Conservation (phyloP, 2,113 vertebrate genomes). For the Ciconia maguari region DNA sequence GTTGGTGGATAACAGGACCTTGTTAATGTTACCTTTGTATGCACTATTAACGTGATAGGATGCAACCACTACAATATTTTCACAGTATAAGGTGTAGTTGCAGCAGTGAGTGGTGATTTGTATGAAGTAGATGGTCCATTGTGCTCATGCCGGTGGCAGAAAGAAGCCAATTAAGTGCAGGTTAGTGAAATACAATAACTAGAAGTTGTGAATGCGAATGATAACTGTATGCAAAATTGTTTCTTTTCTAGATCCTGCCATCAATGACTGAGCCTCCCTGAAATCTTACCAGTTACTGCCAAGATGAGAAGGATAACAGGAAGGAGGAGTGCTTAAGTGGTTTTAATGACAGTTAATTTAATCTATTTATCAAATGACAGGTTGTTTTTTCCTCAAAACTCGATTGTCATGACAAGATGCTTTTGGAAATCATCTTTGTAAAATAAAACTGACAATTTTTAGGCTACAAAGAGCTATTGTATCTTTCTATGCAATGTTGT, state of each 20-base stretch:
- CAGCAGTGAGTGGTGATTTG: background rate
- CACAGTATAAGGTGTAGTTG: background rate
- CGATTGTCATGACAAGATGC: background rate
- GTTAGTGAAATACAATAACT: background rate
- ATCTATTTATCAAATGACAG: conserved; percentile 20
- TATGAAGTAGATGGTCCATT: background rate
- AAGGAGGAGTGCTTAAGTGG: conserved; percentile 16
- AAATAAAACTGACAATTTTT: conserved; percentile 51
- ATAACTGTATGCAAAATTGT: conserved; percentile 45
- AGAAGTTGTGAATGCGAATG: background rate
- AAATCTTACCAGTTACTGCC: conserved; percentile 40
- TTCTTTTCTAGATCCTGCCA: conserved; percentile 60
- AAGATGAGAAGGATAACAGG: conserved; percentile 34
- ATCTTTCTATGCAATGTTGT: conserved; percentile 8
- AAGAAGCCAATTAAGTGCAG: background rate
- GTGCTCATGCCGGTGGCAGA: background rate
- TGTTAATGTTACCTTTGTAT: background rate
- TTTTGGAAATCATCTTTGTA: conserved; percentile 35
- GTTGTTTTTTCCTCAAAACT: conserved; percentile 20
- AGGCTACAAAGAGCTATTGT: conserved; percentile 32
- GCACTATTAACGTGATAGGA: background rate
- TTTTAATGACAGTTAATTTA: conserved; percentile 40
- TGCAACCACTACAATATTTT: background rate
- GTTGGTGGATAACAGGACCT: background rate
- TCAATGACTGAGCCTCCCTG: conserved; percentile 35